These are phyloP conservation scores for Limnothrissa miodon DNA, from an alignment of 2,113 vertebrate genomes.

Conservation along the genomic window DNA sequence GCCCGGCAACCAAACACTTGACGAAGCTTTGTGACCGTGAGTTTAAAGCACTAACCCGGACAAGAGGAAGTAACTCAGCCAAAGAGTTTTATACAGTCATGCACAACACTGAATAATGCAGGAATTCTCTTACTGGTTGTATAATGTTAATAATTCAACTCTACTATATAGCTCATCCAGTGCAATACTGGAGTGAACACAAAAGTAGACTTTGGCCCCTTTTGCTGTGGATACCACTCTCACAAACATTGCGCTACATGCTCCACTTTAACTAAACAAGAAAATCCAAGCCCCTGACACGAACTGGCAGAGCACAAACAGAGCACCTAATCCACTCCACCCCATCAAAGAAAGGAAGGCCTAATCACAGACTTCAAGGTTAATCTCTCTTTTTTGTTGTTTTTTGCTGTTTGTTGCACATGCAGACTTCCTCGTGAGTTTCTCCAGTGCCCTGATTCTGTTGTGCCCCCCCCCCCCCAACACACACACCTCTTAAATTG, in stretches of 20 bases:
- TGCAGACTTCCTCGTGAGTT: not conserved
- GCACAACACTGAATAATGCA: constrained; percentile 47
- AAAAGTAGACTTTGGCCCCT: not conserved
- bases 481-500: no score
- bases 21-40: no score
- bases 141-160: constrained; percentile 53
- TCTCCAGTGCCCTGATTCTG: not conserved
- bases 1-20: not conserved
- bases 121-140: constrained; percentile 37
- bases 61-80: not conserved
- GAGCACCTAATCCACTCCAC: not conserved
- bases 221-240: not conserved
- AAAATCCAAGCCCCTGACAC: not conserved
- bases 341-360: not conserved
- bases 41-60: not conserved
- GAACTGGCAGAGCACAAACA: not conserved
- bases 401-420: not conserved
- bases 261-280: not conserved
- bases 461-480: no score
- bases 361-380: not conserved
- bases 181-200: not conserved
- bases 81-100: not conserved
- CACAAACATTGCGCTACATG: not conserved
- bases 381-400: not conserved
- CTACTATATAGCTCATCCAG: constrained; percentile 21